These are phyloP conservation scores for Nephrocerus scutellatus DNA, from an alignment of 2,888 invertebrate species.

Conservation along the genomic window DNA sequence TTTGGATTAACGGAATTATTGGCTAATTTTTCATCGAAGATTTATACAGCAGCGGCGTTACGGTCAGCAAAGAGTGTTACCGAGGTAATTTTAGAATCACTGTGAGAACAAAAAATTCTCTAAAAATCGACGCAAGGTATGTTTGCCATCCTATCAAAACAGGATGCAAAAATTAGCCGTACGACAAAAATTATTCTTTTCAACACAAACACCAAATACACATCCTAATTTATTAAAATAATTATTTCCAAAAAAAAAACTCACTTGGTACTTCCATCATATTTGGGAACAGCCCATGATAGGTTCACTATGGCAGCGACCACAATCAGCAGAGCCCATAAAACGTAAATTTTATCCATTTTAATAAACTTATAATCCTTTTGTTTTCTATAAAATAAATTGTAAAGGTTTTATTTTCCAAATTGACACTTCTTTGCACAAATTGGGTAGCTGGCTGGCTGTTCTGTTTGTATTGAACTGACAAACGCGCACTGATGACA, in stretches of 20 bases:
- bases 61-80: too few species aligned
- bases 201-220: neutral
- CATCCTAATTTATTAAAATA: neutral
- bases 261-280: slow-evolving; percentile 31
- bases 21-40: too few species aligned
- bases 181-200: neutral
- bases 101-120: neutral
- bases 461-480: slow-evolving; percentile 5
- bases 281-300: slow-evolving; percentile 29
- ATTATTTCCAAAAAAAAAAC: slow-evolving; percentile 11
- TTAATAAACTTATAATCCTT: neutral
- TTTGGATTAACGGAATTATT: too few species aligned
- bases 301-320: slow-evolving; percentile 17
- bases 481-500: slow-evolving; percentile 25
- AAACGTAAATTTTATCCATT: slow-evolving; percentile 25
- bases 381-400: neutral
- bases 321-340: slow-evolving; percentile 14
- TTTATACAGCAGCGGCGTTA: too few species aligned
- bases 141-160: neutral
- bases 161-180: neutral
- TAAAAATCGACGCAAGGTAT: neutral
- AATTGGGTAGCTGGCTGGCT: too few species aligned
- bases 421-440: too few species aligned
- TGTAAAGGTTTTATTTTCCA: neutral
- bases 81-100: too few species aligned